Conservation (phyloP, 2,888 invertebrate genomes). For the Eupithecia insigniata region DNA sequence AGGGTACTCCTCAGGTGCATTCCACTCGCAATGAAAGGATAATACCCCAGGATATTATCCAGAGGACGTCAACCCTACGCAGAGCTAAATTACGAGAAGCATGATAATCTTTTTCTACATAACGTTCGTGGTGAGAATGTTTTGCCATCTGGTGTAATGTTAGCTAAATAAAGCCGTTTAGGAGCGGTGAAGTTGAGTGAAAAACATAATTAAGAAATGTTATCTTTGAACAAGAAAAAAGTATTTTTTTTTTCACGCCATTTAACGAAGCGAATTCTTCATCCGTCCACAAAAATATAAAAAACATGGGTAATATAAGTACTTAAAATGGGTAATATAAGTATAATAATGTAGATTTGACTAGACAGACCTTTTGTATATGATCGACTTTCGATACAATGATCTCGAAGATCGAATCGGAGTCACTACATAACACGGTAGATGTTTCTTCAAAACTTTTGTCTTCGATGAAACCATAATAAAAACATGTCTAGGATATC, state of each 20-base stretch:
- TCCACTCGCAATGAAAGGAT: no score
- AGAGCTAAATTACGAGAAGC: not conserved
- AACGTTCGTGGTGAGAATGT: not conserved
- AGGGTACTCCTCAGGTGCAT: not conserved
- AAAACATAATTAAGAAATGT: not conserved
- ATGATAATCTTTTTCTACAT: not conserved
- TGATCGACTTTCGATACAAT: conserved; percentile 52
- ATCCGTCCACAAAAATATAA: no score
- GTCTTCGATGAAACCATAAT: conserved; percentile 43
- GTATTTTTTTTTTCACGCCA: no score
- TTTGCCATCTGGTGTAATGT: not conserved
- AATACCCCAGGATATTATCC: no score
- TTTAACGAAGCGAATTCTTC: no score
- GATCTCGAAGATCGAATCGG: conserved; percentile 46
- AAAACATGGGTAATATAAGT: no score
- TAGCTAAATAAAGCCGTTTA: not conserved
- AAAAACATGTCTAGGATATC: conserved; percentile 26
- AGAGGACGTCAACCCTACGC: not conserved
- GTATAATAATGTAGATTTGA: no score
- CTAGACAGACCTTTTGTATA: conserved; percentile 47
- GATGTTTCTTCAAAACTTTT: conserved; percentile 43
- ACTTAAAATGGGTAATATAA: no score
- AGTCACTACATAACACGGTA: conserved; percentile 42
- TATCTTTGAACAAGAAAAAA: no score
- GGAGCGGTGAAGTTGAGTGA: not conserved